phyloP scores from a whole-genome alignment of 2,797 vertebrate genomes.

The Myripristis jacobus region DNA sequence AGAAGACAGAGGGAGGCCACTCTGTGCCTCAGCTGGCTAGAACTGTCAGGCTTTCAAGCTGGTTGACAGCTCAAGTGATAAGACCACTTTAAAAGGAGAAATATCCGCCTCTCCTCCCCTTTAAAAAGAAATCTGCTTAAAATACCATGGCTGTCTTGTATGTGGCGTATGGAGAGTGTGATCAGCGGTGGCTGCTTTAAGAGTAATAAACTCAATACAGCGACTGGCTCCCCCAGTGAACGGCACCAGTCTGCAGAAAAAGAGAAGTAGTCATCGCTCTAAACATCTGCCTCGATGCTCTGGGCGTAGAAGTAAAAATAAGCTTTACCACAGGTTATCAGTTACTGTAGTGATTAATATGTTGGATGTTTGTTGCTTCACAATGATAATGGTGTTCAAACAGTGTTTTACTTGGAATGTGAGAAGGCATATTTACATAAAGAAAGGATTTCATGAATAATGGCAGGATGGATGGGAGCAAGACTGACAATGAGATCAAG shows the following conservation, averaged over 20 bases:
- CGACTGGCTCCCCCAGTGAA: slow-evolving; percentile 62
- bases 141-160: slow-evolving; percentile 75
- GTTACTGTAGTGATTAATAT: slow-evolving; percentile 44
- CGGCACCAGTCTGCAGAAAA: slow-evolving; percentile 68
- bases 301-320: slow-evolving; percentile 51
- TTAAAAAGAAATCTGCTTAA: slow-evolving; percentile 78
- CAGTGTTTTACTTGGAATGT: slow-evolving; percentile 46
- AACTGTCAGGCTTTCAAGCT: slow-evolving; percentile 65
- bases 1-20: slow-evolving; percentile 62
- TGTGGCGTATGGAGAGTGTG: slow-evolving; percentile 74
- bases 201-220: slow-evolving; percentile 75
- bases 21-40: slow-evolving; percentile 66
- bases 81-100: slow-evolving; percentile 75
- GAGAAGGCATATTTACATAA: slow-evolving; percentile 41
- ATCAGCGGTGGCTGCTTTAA: slow-evolving; percentile 69
- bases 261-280: slow-evolving; percentile 62
- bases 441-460: slow-evolving; percentile 52
- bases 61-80: slow-evolving; percentile 62
- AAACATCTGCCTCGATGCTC: slow-evolving; percentile 59
- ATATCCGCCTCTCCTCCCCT: slow-evolving; percentile 68
- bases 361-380: slow-evolving; percentile 36
- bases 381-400: slow-evolving; percentile 46
- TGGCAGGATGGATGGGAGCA: slow-evolving; percentile 56
- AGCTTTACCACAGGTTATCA: slow-evolving; percentile 42
- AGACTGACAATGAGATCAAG: slow-evolving; percentile 77